Evolutionary conservation across 1,140 invertebrate species (phyloP), one percentile per base, ranked within the genome.

Genomic region (Scaptodrosophila lebanonensis): DNA sequence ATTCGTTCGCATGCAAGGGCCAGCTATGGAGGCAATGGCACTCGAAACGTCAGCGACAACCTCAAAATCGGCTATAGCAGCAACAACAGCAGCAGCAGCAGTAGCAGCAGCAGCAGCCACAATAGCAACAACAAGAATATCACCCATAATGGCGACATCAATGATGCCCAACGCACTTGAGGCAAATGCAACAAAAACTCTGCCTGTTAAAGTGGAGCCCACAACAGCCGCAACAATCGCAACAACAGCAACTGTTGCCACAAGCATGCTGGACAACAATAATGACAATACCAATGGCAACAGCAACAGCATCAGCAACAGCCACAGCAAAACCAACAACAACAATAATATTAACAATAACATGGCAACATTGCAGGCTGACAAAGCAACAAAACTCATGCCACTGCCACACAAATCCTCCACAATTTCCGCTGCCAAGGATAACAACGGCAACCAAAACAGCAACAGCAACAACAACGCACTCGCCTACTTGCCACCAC

Each of bases 371-470:
- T 50, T 17, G 43, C 39, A 57, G 40, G 52, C 47, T 25, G 61
- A 59, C 48, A 67, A 67, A 45, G 57, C 57, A 39, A 48, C 59
- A 48, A 62, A 66, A 52, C 13, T 65, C 43, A 5, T 65, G 57
- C 57, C 50, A 47, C 54, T 47, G 36, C 42, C 56, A 59, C 61
- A 54, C 13, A 65, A 65, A 49, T 63, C 60, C 47, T 29, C 36
- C 53, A 27, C 22, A 29, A 13, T 25, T n/a, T 9, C 6, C 11
- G 42, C 30, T 32, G 12, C 60, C 20, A 67, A 65, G 60, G 60
- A 67, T 64, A 48, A 33, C 12, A 32, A 15, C 27, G 36, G 17
- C 32, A 50, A 50, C n/a, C 17, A 33, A 8, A 33, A 43, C 44
- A 30, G 17, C 30, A 47, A 47, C 35, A 50, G 22, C 17, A 50